Evolutionary conservation across 2,797 vertebrate species (phyloP), one percentile per base, ranked within the genome.

Genomic region (Knipowitschia caucasica): DNA sequence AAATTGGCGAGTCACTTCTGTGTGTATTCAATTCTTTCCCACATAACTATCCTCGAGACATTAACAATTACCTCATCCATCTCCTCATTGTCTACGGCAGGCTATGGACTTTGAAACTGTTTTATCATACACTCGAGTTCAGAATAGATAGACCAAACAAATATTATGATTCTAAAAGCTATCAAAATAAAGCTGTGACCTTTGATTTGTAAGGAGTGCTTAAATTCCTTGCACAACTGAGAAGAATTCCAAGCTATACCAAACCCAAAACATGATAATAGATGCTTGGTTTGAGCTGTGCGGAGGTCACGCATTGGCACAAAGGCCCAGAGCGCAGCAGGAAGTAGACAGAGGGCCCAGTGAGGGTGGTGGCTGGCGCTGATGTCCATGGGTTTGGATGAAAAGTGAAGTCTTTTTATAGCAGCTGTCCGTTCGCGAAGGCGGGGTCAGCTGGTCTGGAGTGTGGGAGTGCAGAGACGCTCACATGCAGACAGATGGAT

Each of bases 361-460:
- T 57, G 40, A 71, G 75, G 76, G 74, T 74, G 73, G 74, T 33
- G 76, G 75, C 75, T 80, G 80, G 80, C 59, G 42, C 62, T 79
- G 71, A 78, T 84, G 83, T 85, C 80, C 67, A 67, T 81, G 73
- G 75, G 73, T 85, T 84, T 82, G 75, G 85, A 77, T 63, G 71
- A 82, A 82, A 84, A 82, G 53, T 61, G 50, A 52, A 30, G 43
- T 56, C 84, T 88, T 87, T 88, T 86, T 86, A 83, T 87, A 88
- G 81, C 69, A 44, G 71, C 55, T 10, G 36, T 10, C 73, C 50
- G 76, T 77, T 73, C 72, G 63, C 73, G 77, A 73, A 64, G 79
- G 79, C 59, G 74, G 82, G 86, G 83, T 89, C 72, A 82, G 70
- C 71, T 20, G 74, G 36, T 39, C 36, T 75, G 69, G 73, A 83